Evolutionary conservation across 2,888 invertebrate species (phyloP), one percentile per base, ranked within the genome.

Genomic region (Drosophila mimica): DNA sequence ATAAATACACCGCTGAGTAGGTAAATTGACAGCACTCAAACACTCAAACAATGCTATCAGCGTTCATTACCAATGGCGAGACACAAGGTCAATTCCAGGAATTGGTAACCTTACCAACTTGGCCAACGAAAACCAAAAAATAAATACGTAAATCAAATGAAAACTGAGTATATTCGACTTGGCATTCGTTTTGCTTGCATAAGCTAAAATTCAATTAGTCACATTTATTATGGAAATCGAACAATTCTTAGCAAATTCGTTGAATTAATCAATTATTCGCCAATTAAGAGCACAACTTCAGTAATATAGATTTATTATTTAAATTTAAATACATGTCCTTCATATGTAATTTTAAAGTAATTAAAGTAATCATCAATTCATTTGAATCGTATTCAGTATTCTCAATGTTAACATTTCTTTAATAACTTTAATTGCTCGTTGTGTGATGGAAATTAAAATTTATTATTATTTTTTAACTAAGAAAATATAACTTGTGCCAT

Each of bases 51-150:
- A 31, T 53, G 25, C n/a, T 31, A 31, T 25, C 57, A 30, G 13
- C 59, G 65, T 65, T 61, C 72, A 75, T 79, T 63, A 58, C 58
- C 79, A 79, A 76, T 73, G 76, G 56, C 76, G 68, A 48, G 40
- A 30, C 40, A 25, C 76, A 79, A 79, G 80, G 79, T 76, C 74
- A 67, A 70, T 80, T 79, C 79, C 79, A 79, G 79, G 80, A 79
- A 79, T 63, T 53, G 76, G 76, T 69, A 63, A 57, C 62, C 51
- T 53, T 49, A 59, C 59, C 64, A 52, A 43, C 61, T 13, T 15
- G 13, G 28, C 31, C 46, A 28, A 43, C 31, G 6, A 9, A 38
- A 34, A 38, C 5, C 17, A 28, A 56, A 15, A 46, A 46, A 25
- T 25, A 25, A 15, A 20, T 43, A 43, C 25, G 25, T 25, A 3